phyloP scores from a whole-genome alignment of 2,113 vertebrate species.

The Pteruthius melanotis region DNA sequence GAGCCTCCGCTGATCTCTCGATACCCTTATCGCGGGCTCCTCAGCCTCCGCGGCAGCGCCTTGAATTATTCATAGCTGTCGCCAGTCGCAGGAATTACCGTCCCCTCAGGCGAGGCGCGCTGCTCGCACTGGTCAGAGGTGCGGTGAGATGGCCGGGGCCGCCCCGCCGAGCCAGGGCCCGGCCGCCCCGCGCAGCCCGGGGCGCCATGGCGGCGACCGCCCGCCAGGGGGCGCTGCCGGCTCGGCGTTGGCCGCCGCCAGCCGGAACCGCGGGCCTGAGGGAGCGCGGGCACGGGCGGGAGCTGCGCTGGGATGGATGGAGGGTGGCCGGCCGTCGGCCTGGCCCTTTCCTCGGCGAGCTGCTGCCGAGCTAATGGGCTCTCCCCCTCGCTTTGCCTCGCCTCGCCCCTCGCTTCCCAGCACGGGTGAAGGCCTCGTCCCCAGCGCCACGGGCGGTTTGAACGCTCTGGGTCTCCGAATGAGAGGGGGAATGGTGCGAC shows the following conservation, averaged over 20 bases:
- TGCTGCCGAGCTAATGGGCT: background rate
- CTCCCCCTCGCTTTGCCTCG: accelerated
- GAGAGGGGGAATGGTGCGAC: accelerated
- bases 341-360: background rate
- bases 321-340: accelerated
- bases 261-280: background rate
- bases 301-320: accelerated
- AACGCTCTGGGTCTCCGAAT: background rate
- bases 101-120: background rate
- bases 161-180: accelerated
- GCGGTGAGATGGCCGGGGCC: accelerated
- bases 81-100: background rate
- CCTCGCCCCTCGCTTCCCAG: background rate
- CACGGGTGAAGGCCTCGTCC: background rate
- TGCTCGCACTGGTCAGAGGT: background rate
- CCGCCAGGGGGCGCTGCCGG: conserved; percentile 64
- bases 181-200: no score
- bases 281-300: background rate
- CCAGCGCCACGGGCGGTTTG: accelerated
- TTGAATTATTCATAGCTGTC: background rate
- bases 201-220: accelerated
- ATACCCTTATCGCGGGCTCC: background rate
- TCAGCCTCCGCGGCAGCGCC: background rate
- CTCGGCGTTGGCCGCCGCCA: background rate
- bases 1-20: background rate